Evolutionary conservation across 2,888 invertebrate species (phyloP), one percentile per base, ranked within the genome.

Genomic region (Noctua janthina): DNA sequence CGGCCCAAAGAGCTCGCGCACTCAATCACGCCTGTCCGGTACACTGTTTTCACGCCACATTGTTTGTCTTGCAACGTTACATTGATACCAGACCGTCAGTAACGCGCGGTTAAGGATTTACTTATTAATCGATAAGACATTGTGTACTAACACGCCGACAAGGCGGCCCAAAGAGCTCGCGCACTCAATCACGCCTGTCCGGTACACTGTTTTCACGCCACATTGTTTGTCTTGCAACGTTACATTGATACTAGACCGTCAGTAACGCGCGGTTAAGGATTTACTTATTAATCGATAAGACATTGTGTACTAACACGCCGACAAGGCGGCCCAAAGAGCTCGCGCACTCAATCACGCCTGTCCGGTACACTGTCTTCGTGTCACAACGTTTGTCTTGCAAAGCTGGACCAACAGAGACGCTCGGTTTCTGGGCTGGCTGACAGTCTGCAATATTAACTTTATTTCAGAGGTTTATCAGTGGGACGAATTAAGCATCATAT

Each of bases 111-210:
- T 29, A 29, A 29, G 29, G 29, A 29, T 29, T 29, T 29, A 29
- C 29, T 29, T 29, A 29, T 29, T 29, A 29, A 29, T 29, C 29
- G 29, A 29, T 29, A 29, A 29, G 29, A 29, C 29, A 29, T 29
- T 29, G 29, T 29, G 29, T 29, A 29, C 29, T 29, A 29, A 29
- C 29, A 29, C 29, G 29, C 29, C 29, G 29, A 85, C 81, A 85
- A 85, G 85, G 71, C 70, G 51, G n/a, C 13, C 15, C 78, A 35
- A 59, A 71, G 66, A 82, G 62, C 85, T 51, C 17, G 51, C 29
- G 35, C 86, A n/a, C 78, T 84, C 29, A 46, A 84, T 83, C 74
- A 64, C 64, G 78, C 17, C 74, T 78, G 87, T 83, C 87, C 84
- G 29, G 67, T 29, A 35, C 35, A 35, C 59, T 77, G 81, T 76